phyloP scores from a whole-genome alignment of 2,888 invertebrate species.

The Chymomyza amoena region DNA sequence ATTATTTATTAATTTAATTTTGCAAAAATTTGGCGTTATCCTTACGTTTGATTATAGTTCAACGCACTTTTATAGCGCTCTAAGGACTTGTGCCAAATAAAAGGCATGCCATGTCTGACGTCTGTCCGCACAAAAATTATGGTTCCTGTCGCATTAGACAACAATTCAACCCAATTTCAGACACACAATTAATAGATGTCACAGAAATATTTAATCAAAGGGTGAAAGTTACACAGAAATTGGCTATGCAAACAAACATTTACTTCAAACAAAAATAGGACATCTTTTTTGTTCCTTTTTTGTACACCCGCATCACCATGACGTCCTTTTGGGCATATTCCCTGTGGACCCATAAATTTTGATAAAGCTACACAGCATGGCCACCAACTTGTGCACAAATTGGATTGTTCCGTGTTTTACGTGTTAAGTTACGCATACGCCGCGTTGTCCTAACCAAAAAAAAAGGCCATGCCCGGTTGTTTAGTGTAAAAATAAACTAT shows the following conservation, averaged over 20 bases:
- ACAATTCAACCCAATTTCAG: conserved; percentile 34
- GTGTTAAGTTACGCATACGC: conserved; percentile 41
- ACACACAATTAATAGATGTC: conserved; percentile 50
- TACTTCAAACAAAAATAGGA: conserved; percentile 6
- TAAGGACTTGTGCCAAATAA: background rate
- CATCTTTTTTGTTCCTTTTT: conserved; percentile 21
- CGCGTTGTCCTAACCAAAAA: conserved; percentile 20
- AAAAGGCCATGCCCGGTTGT: background rate
- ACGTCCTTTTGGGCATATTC: background rate
- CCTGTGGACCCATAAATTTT: conserved; percentile 12
- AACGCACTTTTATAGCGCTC: background rate
- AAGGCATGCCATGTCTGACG: background rate
- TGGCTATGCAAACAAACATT: conserved; percentile 10
- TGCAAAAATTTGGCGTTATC: conserved; percentile 27
- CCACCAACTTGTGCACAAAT: background rate
- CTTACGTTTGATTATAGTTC: background rate
- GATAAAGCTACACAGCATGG: background rate
- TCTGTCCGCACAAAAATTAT: conserved; percentile 20
- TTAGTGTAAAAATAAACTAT: conserved; percentile 6
- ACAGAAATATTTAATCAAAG: conserved; percentile 20
- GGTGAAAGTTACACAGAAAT: conserved; percentile 30
- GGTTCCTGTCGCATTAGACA: conserved; percentile 24
- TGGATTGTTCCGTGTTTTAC: background rate
- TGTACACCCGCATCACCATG: conserved; percentile 4
- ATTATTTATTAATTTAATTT: conserved; percentile 62